A percentile compares a stretch with the other conserved stretches of the same genome.
Evolutionary conservation across 37 sponge, comb jelly and placozoan genomes (phyloP).

Genomic region (Hormiphora californensis): DNA sequence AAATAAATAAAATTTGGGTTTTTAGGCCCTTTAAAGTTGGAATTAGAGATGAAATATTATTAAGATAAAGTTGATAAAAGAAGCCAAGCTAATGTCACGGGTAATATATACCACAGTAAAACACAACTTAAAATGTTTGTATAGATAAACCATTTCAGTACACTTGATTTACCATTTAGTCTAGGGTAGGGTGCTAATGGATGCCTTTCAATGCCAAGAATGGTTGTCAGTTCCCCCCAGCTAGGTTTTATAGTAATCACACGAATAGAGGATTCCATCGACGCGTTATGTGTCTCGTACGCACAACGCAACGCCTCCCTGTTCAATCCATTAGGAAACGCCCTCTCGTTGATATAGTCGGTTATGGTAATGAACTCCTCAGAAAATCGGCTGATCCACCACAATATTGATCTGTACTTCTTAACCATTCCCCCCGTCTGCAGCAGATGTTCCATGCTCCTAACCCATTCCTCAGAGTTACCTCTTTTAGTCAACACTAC

Average conservation of each 20-base stretch:
- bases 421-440: background rate
- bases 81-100: too few species aligned
- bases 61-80: too few species aligned
- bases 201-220: too few species aligned
- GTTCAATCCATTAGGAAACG: background rate
- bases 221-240: background rate
- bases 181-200: slow-evolving; percentile 24
- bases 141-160: background rate
- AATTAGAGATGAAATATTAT: too few species aligned
- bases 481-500: slow-evolving; percentile 3
- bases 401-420: background rate
- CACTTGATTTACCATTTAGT: background rate
- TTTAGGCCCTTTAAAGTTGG: too few species aligned
- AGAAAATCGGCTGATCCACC: background rate
- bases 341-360: background rate
- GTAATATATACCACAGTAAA: background rate
- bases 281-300: background rate
- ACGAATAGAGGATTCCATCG: background rate
- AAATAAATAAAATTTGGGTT: too few species aligned
- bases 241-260: background rate
- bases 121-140: background rate
- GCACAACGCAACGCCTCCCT: too few species aligned
- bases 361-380: background rate
- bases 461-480: background rate
- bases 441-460: slow-evolving; percentile 29